A percentile compares a stretch with the other conserved stretches of the same genome.
phyloP scores from a whole-genome alignment of 2,113 vertebrate genomes.

The Gallinago paraguaiae region DNA sequence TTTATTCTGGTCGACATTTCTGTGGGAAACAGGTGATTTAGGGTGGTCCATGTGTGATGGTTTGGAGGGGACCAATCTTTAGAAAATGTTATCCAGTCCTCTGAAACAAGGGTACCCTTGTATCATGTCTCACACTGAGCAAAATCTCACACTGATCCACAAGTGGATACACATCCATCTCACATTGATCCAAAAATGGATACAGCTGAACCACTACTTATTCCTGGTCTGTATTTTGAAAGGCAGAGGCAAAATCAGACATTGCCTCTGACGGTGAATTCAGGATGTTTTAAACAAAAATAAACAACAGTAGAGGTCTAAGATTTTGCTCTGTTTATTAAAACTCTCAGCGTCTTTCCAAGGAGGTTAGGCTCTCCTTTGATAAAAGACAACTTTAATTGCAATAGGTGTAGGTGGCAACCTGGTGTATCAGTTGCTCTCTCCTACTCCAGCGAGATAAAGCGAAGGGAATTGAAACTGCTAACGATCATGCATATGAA shows the following conservation, averaged over 20 bases:
- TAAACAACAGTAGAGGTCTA: not conserved
- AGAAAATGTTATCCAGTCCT: not conserved
- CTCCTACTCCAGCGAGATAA: not conserved
- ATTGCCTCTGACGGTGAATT: not conserved
- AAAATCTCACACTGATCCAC: not conserved
- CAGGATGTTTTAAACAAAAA: not conserved
- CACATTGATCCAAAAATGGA: not conserved
- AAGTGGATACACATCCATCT: not conserved
- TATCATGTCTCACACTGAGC: not conserved
- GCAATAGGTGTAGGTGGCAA: conserved; percentile 3
- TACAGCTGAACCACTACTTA: not conserved
- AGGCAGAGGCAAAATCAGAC: not conserved
- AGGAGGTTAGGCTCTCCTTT: not conserved
- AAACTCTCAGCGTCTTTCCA: not conserved
- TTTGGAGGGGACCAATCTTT: not conserved
- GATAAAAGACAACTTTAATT: conserved; percentile 15
- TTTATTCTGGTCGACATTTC: not conserved
- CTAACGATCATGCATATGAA: not conserved
- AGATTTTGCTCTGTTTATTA: not conserved
- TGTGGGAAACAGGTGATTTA: not conserved
- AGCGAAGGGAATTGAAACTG: not conserved
- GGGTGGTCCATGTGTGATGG: not conserved
- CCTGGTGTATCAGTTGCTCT: not conserved
- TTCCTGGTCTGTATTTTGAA: not conserved
- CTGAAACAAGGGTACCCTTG: not conserved